Evolutionary conservation across 2,797 vertebrate species (phyloP).

Genomic region (Hippoglossus hippoglossus): DNA sequence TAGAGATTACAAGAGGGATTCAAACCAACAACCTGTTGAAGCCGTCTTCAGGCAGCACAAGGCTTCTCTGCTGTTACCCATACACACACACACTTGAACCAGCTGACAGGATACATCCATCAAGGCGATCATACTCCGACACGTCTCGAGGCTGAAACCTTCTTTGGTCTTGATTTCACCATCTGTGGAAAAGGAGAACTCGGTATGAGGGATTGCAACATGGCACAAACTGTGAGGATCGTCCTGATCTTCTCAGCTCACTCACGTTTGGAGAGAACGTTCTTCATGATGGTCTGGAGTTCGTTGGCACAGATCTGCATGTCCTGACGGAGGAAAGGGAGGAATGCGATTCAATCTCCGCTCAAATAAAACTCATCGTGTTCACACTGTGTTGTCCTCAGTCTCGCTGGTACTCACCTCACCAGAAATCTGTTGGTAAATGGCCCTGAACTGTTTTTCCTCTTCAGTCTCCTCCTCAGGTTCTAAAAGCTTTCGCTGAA

Average conservation of each 20-base stretch:
- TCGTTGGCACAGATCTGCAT: slow-evolving; percentile 97
- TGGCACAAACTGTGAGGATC: fast-evolving
- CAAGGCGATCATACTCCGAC: slow-evolving; percentile 97
- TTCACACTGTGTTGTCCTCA: neutral
- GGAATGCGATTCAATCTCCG: neutral
- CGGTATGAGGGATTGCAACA: neutral
- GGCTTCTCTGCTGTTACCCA: neutral
- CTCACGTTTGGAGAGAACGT: slow-evolving; percentile 92
- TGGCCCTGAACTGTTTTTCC: slow-evolving; percentile 90
- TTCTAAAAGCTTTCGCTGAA: slow-evolving; percentile 75
- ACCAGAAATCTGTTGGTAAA: slow-evolving; percentile 93
- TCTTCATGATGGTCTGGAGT: slow-evolving; percentile 91
- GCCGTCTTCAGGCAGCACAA: too few relatives aligned
- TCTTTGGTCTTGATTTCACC: slow-evolving; percentile 86
- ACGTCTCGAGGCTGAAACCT: slow-evolving; percentile 95
- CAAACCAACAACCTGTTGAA: neutral
- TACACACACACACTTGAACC: neutral
- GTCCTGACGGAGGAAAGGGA: slow-evolving; percentile 82
- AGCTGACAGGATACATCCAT: slow-evolving; percentile 98
- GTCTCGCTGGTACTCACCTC: slow-evolving; percentile 86
- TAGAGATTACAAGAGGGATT: neutral
- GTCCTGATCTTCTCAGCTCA: neutral
- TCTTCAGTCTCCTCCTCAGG: slow-evolving; percentile 86
- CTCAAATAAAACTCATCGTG: neutral
- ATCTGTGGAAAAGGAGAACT: slow-evolving; percentile 79